A percentile compares a stretch with the other conserved stretches of the same genome.
phyloP scores from a whole-genome alignment of 2,113 vertebrate species.

The Coryphaenoides rupestris region DNA sequence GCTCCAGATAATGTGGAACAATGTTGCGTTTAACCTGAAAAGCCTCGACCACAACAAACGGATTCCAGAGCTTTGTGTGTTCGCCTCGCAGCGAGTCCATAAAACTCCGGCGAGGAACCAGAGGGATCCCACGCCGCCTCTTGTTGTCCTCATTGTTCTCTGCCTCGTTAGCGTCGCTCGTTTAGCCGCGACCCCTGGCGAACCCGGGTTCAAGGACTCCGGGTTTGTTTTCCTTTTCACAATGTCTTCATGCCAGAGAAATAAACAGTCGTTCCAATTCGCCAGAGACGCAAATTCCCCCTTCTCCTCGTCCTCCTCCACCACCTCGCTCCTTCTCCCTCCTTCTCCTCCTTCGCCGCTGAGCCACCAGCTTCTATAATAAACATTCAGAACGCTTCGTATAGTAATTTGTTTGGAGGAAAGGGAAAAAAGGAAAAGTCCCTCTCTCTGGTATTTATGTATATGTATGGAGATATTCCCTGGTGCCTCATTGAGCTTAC shows the following conservation, averaged over 20 bases:
- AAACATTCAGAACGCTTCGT: conserved; percentile 51
- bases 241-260: conserved; percentile 40
- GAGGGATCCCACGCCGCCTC: conserved; percentile 15
- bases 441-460: too few species aligned
- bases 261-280: conserved; percentile 42
- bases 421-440: conserved; percentile 6
- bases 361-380: conserved; percentile 51
- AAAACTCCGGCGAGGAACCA: conserved; percentile 49
- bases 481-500: conserved; percentile 42
- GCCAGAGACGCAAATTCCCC: conserved; percentile 4
- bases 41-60: conserved; percentile 61
- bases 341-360: too few species aligned
- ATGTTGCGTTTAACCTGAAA: conserved; percentile 43
- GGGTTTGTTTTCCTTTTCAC: not conserved
- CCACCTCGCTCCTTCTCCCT: too few species aligned
- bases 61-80: conserved; percentile 47
- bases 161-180: conserved; percentile 44
- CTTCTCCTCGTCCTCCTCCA: too few species aligned
- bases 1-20: conserved; percentile 17
- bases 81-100: conserved; percentile 56
- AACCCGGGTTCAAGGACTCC: conserved; percentile 13
- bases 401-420: conserved; percentile 44
- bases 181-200: conserved; percentile 24
- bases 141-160: conserved; percentile 59
- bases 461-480: conserved; percentile 14